These are phyloP conservation scores for Drosophila mettleri DNA, from an alignment of 2,888 invertebrate species.

Conservation along the genomic window DNA sequence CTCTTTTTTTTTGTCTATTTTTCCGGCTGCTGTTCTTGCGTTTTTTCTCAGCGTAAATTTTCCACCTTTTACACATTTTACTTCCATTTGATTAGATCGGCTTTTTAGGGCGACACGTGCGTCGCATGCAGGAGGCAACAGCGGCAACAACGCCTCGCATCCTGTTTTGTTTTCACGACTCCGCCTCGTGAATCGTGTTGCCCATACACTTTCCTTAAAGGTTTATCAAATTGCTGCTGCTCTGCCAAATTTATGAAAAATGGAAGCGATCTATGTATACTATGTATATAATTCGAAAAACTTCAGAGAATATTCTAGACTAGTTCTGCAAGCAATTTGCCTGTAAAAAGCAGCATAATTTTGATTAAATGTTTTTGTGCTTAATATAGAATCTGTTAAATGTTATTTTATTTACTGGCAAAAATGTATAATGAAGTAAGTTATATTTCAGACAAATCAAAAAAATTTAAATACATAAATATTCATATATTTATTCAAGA, in stretches of 20 bases:
- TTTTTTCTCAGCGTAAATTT: slow-evolving; percentile 73
- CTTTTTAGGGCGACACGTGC: slow-evolving; percentile 77
- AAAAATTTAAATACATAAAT: too few species aligned
- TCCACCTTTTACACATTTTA: slow-evolving; percentile 83
- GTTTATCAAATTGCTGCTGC: too few species aligned
- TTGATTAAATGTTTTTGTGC: too few species aligned
- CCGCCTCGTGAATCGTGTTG: slow-evolving; percentile 30
- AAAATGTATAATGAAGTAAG: too few species aligned
- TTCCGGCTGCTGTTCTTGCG: slow-evolving; percentile 52
- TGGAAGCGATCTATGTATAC: background rate
- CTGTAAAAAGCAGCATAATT: too few species aligned
- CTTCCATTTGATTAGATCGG: slow-evolving; percentile 83
- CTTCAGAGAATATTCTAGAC: background rate
- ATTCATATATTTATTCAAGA: too few species aligned
- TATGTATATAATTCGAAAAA: background rate
- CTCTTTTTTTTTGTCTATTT: slow-evolving; percentile 40
- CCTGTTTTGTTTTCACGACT: slow-evolving; percentile 73
- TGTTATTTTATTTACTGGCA: too few species aligned
- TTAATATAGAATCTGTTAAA: too few species aligned
- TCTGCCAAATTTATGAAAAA: background rate
- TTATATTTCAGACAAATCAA: too few species aligned
- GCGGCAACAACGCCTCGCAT: slow-evolving; percentile 60
- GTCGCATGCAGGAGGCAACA: slow-evolving; percentile 30
- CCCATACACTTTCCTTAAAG: slow-evolving; percentile 34
- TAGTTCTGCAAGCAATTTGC: background rate